Base-by-base conservation (phyloP, 2,797 vertebrate genomes). In the Nyctalus aviator region DNA sequence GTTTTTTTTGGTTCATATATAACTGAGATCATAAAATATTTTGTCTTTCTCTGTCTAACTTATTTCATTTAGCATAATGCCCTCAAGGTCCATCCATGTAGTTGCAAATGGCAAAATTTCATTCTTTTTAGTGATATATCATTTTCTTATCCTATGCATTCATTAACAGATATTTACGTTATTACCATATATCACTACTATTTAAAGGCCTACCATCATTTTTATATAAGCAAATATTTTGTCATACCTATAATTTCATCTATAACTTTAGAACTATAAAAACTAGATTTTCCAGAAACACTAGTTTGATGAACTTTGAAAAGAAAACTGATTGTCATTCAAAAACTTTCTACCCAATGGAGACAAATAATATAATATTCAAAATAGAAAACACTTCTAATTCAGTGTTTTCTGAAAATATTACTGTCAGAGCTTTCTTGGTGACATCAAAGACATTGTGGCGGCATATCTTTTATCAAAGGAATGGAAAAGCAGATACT, bases 311-410 rank as follows among this genome's bases (percentile, higher is more conserved):
- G 62, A 59, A 86, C 21, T 35, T 66, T 89, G 10, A 48, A 79
- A 77, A 77, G 41, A 44, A 48, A 50, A 30, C 15, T 21, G 9
- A 21, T 78, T 69, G 7, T 83, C 14, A 76, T 73, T 93, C 20
- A 48, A 77, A 44, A 90, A 87, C 21, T 73, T 68, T 46, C 13
- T 84, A 23, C 11, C 21, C 57, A 64, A 8, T 92, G 32, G 75
- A 85, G 41, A 66, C 12, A 79, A 68, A 78, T 89, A 83, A 78
- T 69, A 21, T 11, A 20, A 64, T 55, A 11, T 57, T 88, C 55
- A 93, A 91, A 91, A 62, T 83, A 73, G 86, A 55, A 95, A 90
- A 32, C 8, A 27, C 27, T 91, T 89, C 8, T 84, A 57, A 78
- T 50, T 84, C 32, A 2, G 2, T 75, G 11, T 79, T 86, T 53